Conservation (phyloP, 2,797 vertebrate genomes). For the Lateolabrax maculatus region DNA sequence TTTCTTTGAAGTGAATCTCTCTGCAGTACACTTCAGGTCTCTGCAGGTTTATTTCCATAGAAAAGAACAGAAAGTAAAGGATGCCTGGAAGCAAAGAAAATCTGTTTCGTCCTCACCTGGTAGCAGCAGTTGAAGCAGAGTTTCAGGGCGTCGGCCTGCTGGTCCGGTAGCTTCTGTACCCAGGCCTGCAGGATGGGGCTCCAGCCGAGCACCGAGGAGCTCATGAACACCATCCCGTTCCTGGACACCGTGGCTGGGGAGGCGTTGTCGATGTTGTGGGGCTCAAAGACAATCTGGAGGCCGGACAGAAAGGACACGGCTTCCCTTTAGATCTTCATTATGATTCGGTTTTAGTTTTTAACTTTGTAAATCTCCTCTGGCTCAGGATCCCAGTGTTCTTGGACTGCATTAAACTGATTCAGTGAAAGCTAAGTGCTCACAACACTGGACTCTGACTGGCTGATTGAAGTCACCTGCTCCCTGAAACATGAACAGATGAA, state of each 20-base stretch:
- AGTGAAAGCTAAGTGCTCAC: no score
- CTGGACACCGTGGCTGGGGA: conserved; percentile 88
- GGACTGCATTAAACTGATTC: not conserved
- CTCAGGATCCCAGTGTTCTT: not conserved
- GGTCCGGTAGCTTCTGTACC: conserved; percentile 80
- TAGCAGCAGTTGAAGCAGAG: conserved; percentile 84
- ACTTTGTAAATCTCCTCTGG: not conserved
- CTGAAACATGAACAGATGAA: not conserved
- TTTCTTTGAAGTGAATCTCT: no score
- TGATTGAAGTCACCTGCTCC: not conserved
- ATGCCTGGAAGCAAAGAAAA: no score
- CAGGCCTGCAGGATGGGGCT: conserved; percentile 85
- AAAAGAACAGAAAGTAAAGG: no score
- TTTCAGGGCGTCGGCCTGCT: conserved; percentile 79
- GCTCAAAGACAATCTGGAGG: conserved; percentile 84
- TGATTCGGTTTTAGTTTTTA: not conserved
- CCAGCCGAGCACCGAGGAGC: conserved; percentile 88
- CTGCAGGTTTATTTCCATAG: not conserved
- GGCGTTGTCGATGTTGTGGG: conserved; percentile 89
- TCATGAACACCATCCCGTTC: conserved; percentile 90
- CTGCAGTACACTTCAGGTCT: no score
- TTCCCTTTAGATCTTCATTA: not conserved
- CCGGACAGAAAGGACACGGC: not conserved
- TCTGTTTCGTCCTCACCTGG: conserved; percentile 79
- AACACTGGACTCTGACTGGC: not conserved